Evolutionary conservation across 2,888 invertebrate species (phyloP).

Genomic region (Agrypnus murinus): DNA sequence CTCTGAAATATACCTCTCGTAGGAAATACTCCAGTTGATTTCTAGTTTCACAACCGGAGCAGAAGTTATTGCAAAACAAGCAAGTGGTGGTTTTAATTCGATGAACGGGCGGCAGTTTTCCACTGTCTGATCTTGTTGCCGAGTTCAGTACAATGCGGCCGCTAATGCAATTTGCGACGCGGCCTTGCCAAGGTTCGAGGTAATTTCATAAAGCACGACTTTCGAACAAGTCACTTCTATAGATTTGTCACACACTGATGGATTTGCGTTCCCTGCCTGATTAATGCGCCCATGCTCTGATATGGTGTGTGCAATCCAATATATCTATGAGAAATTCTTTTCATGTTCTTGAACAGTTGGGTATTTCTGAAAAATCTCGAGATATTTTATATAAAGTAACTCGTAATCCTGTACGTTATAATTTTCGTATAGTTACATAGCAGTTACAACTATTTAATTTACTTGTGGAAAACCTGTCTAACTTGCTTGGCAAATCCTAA

Average conservation of each 20-base stretch:
- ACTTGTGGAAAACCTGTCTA: no score
- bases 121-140: conserved; percentile 49
- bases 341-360: no score
- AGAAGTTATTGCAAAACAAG: conserved; percentile 44
- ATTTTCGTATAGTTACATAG: no score
- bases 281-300: no score
- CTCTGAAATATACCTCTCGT: neutral
- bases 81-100: conserved; percentile 47
- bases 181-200: conserved; percentile 42
- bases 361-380: no score
- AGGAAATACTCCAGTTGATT: conserved; percentile 18
- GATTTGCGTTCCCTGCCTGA: conserved; percentile 1
- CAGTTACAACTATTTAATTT: no score
- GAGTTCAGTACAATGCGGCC: conserved; percentile 44
- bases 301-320: no score
- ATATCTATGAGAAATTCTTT: no score
- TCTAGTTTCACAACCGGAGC: conserved; percentile 18
- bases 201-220: conserved; percentile 46
- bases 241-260: conserved; percentile 29
- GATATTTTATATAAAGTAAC: no score
- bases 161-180: conserved; percentile 44
- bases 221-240: conserved; percentile 30
- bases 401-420: no score
- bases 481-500: no score
- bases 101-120: conserved; percentile 50